phyloP scores from a whole-genome alignment of 2,797 vertebrate species.

The Spheniscus humboldti region DNA sequence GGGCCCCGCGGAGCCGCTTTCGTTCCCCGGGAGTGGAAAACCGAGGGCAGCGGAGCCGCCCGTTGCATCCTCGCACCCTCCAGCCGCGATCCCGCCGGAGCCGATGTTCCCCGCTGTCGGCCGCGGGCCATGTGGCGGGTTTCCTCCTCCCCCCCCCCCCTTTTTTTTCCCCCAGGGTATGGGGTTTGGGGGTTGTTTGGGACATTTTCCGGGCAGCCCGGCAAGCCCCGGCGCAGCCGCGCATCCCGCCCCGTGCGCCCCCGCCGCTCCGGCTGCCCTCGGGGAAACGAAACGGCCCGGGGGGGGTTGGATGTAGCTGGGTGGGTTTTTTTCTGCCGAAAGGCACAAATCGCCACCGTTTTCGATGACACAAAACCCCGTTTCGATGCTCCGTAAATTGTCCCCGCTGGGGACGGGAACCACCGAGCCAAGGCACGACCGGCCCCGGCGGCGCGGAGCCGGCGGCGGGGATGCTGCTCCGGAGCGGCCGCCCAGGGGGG shows the following conservation, averaged over 20 bases:
- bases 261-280: neutral
- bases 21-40: neutral
- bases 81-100: rapidly evolving
- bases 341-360: neutral
- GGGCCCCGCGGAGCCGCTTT: neutral
- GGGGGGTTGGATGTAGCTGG: neutral
- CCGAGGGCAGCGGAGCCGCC: neutral
- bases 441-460: no score
- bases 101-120: no score
- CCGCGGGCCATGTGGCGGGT: rapidly evolving
- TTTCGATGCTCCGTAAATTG: neutral
- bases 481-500: rapidly evolving
- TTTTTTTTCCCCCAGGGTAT: no score
- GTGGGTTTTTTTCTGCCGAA: neutral
- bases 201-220: neutral
- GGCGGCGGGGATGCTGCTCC: neutral
- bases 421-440: neutral
- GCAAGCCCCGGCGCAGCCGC: neutral
- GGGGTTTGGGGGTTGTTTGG: rapidly evolving
- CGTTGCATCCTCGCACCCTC: neutral
- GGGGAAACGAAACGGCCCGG: neutral
- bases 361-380: rapidly evolving
- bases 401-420: neutral
- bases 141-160: neutral
- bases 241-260: neutral